Conservation (phyloP, 2,113 vertebrate species). For the Nothobranchius kuhntae region DNA sequence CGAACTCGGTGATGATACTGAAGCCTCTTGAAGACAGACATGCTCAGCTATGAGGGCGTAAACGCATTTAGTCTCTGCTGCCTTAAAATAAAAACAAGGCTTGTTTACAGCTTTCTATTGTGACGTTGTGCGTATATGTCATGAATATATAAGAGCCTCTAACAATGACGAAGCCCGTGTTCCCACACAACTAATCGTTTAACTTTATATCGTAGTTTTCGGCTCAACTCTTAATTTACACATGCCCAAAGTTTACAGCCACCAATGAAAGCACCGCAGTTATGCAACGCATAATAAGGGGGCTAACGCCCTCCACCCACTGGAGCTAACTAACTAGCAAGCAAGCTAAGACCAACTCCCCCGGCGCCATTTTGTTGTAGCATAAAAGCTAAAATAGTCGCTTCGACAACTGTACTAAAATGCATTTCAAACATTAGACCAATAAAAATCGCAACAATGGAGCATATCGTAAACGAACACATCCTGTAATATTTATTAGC, state of each 20-base stretch:
- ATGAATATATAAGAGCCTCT: neutral
- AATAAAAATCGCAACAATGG: accelerated
- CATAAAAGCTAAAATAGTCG: constrained; percentile 46
- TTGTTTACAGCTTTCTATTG: constrained; percentile 15
- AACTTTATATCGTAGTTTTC: neutral
- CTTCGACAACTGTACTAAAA: neutral
- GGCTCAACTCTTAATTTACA: constrained; percentile 38
- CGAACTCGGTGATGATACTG: no score
- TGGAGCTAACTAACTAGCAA: constrained; percentile 72
- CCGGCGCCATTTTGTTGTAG: constrained; percentile 74
- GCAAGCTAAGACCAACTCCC: constrained; percentile 47
- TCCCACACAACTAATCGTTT: neutral
- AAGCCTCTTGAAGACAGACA: no score
- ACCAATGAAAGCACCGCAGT: constrained; percentile 62
- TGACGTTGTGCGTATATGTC: neutral
- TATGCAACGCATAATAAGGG: constrained; percentile 60
- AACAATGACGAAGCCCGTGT: neutral
- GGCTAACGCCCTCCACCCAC: constrained; percentile 72
- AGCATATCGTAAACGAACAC: neutral
- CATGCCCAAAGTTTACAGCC: constrained; percentile 42
- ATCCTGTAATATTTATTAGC: accelerated
- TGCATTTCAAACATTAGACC: accelerated
- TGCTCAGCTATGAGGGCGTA: neutral
- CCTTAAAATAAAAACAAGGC: constrained; percentile 19
- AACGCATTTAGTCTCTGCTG: constrained; percentile 32